Conservation (phyloP, 2,797 vertebrate species). For the Coregonus sp. region DNA sequence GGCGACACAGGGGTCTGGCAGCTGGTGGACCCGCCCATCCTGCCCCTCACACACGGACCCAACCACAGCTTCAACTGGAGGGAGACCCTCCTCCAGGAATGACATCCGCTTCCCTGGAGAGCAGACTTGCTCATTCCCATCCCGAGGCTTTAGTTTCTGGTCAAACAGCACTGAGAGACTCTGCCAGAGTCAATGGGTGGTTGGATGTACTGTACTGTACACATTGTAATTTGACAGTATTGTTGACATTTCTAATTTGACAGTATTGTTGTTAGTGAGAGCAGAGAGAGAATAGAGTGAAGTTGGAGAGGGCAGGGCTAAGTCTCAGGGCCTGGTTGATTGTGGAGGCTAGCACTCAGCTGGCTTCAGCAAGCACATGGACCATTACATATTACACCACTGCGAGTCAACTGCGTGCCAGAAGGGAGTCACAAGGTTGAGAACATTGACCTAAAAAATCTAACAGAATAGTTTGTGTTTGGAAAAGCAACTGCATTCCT, state of each 20-base stretch:
- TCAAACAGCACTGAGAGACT: not conserved
- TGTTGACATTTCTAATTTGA: not conserved
- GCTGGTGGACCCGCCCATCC: slow-evolving; percentile 92
- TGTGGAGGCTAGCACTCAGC: not conserved
- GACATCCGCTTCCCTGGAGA: slow-evolving; percentile 35
- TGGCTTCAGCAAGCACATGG: not conserved
- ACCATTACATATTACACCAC: not conserved
- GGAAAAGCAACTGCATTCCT: not conserved
- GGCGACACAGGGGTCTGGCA: slow-evolving; percentile 91
- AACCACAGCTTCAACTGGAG: slow-evolving; percentile 97
- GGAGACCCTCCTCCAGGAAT: slow-evolving; percentile 89
- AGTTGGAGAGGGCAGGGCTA: not conserved
- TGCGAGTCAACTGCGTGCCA: not conserved
- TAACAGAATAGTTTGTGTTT: not conserved
- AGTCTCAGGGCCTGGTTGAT: not conserved
- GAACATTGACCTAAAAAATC: not conserved
- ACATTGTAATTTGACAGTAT: not conserved
- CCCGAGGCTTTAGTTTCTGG: not conserved
- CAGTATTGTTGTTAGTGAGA: not conserved
- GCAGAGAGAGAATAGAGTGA: not conserved
- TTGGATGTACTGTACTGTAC: not conserved
- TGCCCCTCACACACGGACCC: slow-evolving; percentile 93
- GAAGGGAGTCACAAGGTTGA: not conserved
- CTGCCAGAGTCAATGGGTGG: not conserved
- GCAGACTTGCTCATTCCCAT: not conserved